Conservation (phyloP, 2,797 vertebrate species). For the Hypotaenidia okinawae region DNA sequence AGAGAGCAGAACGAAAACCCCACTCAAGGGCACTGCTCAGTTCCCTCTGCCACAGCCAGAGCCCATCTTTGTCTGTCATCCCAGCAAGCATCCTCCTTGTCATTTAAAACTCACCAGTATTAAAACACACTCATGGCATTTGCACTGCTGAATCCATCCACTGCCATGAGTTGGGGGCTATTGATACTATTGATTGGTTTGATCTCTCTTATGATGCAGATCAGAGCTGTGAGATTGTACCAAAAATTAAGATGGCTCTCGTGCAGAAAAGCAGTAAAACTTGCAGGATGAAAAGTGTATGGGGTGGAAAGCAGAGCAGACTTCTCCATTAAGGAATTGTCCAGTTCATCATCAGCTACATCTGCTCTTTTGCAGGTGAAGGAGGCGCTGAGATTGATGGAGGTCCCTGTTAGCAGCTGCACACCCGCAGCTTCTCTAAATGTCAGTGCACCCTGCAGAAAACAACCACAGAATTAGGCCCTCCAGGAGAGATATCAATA, state of each 20-base stretch:
- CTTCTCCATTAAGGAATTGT: not conserved
- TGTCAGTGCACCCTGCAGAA: not conserved
- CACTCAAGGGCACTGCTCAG: rapidly evolving
- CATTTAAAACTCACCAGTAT: not conserved
- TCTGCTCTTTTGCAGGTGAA: not conserved
- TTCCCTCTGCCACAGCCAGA: not conserved
- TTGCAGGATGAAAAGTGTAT: not conserved
- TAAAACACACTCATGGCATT: not conserved
- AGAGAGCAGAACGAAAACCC: not conserved
- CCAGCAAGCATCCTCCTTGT: not conserved
- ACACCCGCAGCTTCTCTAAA: not conserved
- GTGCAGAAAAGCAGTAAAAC: not conserved
- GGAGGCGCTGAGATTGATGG: not conserved
- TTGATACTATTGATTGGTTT: not conserved
- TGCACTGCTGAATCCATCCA: rapidly evolving
- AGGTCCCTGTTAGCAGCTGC: not conserved
- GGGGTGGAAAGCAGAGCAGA: not conserved
- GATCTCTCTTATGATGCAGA: not conserved
- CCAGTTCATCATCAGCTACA: not conserved
- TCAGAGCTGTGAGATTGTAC: not conserved
- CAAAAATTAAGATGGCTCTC: not conserved
- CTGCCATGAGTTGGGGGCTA: not conserved
- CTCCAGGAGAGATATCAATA: not conserved
- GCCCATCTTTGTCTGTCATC: not conserved
- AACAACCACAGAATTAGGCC: not conserved